phyloP scores from a whole-genome alignment of 2,888 invertebrate genomes.

The Parelbella ahira region DNA sequence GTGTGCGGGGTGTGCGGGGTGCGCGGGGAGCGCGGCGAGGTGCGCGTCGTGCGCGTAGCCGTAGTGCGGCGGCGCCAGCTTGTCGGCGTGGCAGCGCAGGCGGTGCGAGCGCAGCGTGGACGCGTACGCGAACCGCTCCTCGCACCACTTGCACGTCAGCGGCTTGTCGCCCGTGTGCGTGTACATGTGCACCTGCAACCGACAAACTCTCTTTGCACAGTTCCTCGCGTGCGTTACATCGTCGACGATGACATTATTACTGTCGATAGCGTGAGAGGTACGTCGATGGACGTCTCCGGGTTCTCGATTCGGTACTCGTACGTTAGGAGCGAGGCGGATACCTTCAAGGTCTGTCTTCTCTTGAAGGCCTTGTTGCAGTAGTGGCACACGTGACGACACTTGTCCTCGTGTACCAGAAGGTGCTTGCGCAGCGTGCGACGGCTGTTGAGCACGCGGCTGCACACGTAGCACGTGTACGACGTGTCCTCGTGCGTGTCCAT shows the following conservation, averaged over 20 bases:
- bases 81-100: slow-evolving; percentile 76
- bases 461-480: slow-evolving; percentile 76
- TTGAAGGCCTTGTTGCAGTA: slow-evolving; percentile 80
- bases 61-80: slow-evolving; percentile 46
- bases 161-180: slow-evolving; percentile 80
- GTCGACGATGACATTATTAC: too few relatives aligned
- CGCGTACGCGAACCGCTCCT: slow-evolving; percentile 78
- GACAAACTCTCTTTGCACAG: too few relatives aligned
- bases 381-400: slow-evolving; percentile 74
- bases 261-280: too few relatives aligned
- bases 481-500: slow-evolving; percentile 79
- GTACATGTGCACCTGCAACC: slow-evolving; percentile 75
- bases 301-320: too few relatives aligned
- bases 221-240: too few relatives aligned
- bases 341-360: slow-evolving; percentile 73
- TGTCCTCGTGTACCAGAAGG: slow-evolving; percentile 74
- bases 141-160: slow-evolving; percentile 77
- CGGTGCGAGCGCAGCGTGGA: slow-evolving; percentile 79
- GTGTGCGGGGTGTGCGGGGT: too few relatives aligned
- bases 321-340: too few relatives aligned
- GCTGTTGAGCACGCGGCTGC: slow-evolving; percentile 74
- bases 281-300: too few relatives aligned
- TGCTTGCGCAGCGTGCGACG: slow-evolving; percentile 77
- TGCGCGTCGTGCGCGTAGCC: slow-evolving; percentile 27
- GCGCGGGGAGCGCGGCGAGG: too few relatives aligned